Conservation (phyloP, 2,797 vertebrate species). For the Clarias laeviceps region DNA sequence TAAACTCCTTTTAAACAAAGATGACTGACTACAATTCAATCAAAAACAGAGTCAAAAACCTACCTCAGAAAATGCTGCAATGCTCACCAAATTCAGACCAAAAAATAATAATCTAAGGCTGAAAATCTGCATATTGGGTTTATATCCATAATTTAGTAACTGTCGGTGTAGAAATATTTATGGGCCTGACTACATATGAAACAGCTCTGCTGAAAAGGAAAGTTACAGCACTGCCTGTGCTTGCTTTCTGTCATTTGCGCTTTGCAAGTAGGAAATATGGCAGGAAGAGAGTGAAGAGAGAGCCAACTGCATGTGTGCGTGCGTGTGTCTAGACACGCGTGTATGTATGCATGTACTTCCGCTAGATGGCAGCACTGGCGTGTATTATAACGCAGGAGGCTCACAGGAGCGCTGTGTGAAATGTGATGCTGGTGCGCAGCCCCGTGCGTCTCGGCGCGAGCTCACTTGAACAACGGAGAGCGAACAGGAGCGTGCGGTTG, state of each 20-base stretch:
- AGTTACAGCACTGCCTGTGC: not conserved
- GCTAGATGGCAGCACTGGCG: slow-evolving; percentile 68
- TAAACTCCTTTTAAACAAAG: too few relatives aligned
- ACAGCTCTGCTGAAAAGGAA: not conserved
- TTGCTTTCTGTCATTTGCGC: not conserved
- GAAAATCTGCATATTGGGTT: too few relatives aligned
- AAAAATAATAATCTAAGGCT: too few relatives aligned
- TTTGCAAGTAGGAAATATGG: not conserved
- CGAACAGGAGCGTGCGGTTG: slow-evolving; percentile 55
- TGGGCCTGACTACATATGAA: not conserved
- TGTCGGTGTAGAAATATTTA: not conserved
- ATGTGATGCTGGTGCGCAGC: slow-evolving; percentile 73
- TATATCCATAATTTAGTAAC: too few relatives aligned
- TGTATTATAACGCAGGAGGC: slow-evolving; percentile 12
- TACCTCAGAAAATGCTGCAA: too few relatives aligned
- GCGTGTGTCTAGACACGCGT: not conserved
- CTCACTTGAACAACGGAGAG: slow-evolving; percentile 63
- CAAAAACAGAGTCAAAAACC: too few relatives aligned
- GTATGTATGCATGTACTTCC: not conserved
- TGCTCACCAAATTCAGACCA: too few relatives aligned
- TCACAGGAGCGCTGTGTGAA: slow-evolving; percentile 59
- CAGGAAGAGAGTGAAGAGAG: too few relatives aligned
- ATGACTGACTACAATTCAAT: too few relatives aligned
- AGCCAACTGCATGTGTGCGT: too few relatives aligned
- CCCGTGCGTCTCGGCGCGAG: slow-evolving; percentile 59